These are phyloP conservation scores for Nemurella pictetii DNA, from an alignment of 2,888 invertebrate genomes.

Conservation along the genomic window DNA sequence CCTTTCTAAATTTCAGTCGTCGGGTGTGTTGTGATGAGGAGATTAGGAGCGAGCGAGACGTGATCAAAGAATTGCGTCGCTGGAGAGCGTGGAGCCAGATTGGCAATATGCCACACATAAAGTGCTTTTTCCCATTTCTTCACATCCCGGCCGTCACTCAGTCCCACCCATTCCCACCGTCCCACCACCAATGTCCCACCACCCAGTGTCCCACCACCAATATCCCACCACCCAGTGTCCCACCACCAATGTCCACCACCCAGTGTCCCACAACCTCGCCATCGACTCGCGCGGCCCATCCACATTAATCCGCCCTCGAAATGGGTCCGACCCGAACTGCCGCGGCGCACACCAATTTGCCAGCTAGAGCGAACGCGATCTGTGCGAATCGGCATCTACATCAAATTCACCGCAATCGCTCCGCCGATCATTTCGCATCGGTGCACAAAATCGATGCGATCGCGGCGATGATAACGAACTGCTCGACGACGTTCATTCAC, in stretches of 20 bases:
- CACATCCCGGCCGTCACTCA: not conserved
- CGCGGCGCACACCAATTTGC: no score
- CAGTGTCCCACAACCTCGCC: no score
- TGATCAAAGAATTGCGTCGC: not conserved
- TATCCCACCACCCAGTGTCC: no score
- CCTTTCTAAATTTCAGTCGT: slow-evolving; percentile 9
- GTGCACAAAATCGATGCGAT: not conserved
- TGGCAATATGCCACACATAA: slow-evolving; percentile 11
- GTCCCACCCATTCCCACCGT: not conserved
- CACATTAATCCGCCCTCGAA: no score
- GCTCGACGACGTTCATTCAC: not conserved
- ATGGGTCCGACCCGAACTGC: no score
- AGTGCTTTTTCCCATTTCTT: slow-evolving; percentile 31
- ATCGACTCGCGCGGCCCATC: no score
- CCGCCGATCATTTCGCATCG: slow-evolving; percentile 43
- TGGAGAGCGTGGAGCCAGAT: not conserved
- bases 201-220: no score
- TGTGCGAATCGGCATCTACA: not conserved
- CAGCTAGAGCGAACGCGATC: no score
- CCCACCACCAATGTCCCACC: no score
- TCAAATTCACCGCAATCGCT: not conserved
- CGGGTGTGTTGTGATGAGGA: slow-evolving; percentile 21
- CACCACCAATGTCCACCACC: no score
- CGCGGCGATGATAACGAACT: not conserved
- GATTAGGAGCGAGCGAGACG: slow-evolving; percentile 3